A percentile compares a stretch with the other conserved stretches of the same genome.
Evolutionary conservation across 2,113 vertebrate genomes (phyloP).

Genomic region (Grallaria varia): DNA sequence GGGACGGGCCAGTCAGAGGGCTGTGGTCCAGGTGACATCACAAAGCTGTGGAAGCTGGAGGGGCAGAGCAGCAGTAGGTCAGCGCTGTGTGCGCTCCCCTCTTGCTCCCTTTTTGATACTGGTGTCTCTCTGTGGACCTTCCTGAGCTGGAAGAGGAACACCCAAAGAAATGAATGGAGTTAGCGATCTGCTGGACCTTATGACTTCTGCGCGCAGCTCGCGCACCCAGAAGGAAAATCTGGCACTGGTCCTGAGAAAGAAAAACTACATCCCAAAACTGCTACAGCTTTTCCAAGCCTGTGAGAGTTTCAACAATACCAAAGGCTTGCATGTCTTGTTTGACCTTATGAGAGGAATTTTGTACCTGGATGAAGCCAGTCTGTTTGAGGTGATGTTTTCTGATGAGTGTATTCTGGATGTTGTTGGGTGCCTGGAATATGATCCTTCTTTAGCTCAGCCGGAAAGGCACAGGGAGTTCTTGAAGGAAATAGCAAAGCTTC

Average conservation of each 20-base stretch:
- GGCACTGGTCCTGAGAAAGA: constrained; percentile 87
- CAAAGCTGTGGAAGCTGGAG: background rate
- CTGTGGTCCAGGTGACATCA: background rate
- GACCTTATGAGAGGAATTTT: constrained; percentile 93
- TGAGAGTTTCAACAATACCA: constrained; percentile 88
- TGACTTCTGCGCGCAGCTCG: constrained; percentile 91
- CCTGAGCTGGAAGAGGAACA: constrained; percentile 92
- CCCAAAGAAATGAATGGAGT: constrained; percentile 90
- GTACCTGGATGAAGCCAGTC: constrained; percentile 93
- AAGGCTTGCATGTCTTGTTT: constrained; percentile 93
- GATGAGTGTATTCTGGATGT: constrained; percentile 98
- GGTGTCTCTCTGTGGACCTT: constrained; percentile 82
- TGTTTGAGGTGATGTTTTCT: constrained; percentile 98
- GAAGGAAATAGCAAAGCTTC: constrained; percentile 93
- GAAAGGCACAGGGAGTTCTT: constrained; percentile 91
- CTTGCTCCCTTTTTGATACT: background rate
- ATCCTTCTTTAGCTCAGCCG: constrained; percentile 91
- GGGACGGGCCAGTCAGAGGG: background rate
- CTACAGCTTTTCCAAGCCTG: constrained; percentile 92
- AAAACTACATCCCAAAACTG: constrained; percentile 95
- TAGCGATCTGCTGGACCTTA: constrained; percentile 84
- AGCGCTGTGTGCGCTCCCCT: background rate
- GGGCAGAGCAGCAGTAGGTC: background rate
- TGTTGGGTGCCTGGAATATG: constrained; percentile 94
- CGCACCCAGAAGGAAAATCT: constrained; percentile 89